These are phyloP conservation scores for Drosophila sordidula DNA, from an alignment of 2,888 invertebrate species.

Conservation along the genomic window DNA sequence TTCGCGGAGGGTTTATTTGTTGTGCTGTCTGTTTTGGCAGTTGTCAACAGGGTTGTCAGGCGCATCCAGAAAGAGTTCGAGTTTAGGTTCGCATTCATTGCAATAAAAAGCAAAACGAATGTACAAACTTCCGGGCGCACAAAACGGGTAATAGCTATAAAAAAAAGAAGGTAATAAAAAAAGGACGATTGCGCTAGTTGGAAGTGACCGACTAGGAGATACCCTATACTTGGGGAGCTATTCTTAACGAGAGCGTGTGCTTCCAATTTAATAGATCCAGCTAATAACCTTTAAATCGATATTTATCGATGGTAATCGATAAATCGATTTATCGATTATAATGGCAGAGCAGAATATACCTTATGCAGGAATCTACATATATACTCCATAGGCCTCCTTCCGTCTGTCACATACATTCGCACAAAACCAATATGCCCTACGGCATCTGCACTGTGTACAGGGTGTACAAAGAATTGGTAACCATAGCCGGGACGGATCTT, in stretches of 20 bases:
- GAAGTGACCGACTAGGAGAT: not conserved
- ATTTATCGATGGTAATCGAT: too few relatives aligned
- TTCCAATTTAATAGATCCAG: too few relatives aligned
- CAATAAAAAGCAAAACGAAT: conserved; percentile 71
- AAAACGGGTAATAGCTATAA: conserved; percentile 48
- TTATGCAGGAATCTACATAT: too few relatives aligned
- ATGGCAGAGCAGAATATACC: too few relatives aligned
- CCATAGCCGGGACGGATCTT: conserved; percentile 31
- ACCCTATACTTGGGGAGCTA: not conserved
- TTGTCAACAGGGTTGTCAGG: conserved; percentile 48
- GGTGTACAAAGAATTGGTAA: conserved; percentile 42
- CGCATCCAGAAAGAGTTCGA: conserved; percentile 39
- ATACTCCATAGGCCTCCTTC: too few relatives aligned
- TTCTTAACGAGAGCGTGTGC: too few relatives aligned
- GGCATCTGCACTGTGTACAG: not conserved
- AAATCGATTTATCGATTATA: too few relatives aligned
- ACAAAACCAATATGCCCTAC: not conserved
- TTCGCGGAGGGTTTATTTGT: conserved; percentile 11
- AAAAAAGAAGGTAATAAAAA: conserved; percentile 28
- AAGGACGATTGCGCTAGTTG: not conserved
- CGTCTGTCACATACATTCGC: not conserved
- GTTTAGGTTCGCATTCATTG: conserved; percentile 31
- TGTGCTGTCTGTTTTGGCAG: conserved; percentile 35
- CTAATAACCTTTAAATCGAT: too few relatives aligned
- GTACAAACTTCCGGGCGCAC: conserved; percentile 69